These are phyloP conservation scores for Helarctos malayanus DNA, from an alignment of 2,797 vertebrate species.

Conservation along the genomic window DNA sequence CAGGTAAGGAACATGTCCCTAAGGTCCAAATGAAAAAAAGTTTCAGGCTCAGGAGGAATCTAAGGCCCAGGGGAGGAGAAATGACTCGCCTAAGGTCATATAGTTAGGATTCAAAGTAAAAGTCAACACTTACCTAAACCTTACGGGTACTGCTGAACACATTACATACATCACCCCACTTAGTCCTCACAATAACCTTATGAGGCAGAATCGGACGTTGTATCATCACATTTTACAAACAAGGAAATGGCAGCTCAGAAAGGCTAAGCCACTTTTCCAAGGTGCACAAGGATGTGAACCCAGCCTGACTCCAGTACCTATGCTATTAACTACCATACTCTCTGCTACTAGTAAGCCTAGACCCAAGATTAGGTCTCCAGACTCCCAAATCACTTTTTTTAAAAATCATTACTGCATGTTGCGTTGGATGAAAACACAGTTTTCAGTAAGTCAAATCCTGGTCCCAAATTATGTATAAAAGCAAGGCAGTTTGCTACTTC, in stretches of 20 bases:
- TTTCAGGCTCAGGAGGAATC: not conserved
- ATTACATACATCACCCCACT: not conserved
- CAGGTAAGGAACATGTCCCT: not conserved
- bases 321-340: not conserved
- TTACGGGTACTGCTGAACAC: not conserved
- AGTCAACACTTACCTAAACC: not conserved
- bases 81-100: not conserved
- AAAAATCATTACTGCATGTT: not conserved
- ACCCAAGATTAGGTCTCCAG: slow-evolving; percentile 1
- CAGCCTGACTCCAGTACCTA: not conserved
- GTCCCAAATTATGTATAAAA: slow-evolving; percentile 57
- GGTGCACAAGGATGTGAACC: not conserved
- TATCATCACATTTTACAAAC: slow-evolving; percentile 17
- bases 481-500: slow-evolving; percentile 46
- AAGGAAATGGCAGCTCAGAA: slow-evolving; percentile 54
- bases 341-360: not conserved
- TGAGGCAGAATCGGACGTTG: not conserved
- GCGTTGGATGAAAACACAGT: slow-evolving; percentile 31
- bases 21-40: slow-evolving; percentile 11
- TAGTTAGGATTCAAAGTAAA: slow-evolving; percentile 41
- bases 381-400: not conserved
- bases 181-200: slow-evolving; percentile 12
- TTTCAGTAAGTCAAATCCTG: slow-evolving; percentile 59
- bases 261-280: slow-evolving; percentile 29
- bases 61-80: not conserved